A percentile compares a stretch with the other conserved stretches of the same genome.
Conservation (phyloP, 2,888 invertebrate genomes). For the Agrotis puta region DNA sequence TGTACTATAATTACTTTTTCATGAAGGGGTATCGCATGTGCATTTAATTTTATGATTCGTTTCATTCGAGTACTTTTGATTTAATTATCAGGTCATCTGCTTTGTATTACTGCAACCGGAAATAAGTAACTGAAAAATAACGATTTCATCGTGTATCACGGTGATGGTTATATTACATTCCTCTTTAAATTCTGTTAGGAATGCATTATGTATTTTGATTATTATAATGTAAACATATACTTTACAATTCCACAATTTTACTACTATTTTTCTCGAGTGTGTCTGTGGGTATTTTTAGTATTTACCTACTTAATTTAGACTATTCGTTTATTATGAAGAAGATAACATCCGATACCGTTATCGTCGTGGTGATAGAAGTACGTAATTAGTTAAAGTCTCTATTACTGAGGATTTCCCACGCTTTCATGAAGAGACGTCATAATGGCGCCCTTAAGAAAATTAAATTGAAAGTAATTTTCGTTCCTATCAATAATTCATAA, state of each 20-base stretch:
- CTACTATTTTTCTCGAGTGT: neutral
- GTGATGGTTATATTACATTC: neutral
- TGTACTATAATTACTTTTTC: constrained; percentile 67
- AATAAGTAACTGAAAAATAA: constrained; percentile 6
- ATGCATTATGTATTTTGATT: constrained; percentile 9
- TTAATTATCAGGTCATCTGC: constrained; percentile 54
- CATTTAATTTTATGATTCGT: constrained; percentile 68
- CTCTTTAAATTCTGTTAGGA: neutral
- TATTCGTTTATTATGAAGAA: constrained; percentile 33
- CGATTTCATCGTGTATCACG: neutral
- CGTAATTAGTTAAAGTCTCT: neutral
- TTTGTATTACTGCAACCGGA: constrained; percentile 27
- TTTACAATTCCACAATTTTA: neutral
- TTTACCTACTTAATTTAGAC: constrained; percentile 30
- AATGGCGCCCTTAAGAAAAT: neutral
- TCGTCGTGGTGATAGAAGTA: constrained; percentile 1
- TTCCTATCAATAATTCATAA: neutral
- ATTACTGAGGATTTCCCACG: constrained; percentile 25
- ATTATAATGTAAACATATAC: neutral
- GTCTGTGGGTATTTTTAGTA: constrained; percentile 22
- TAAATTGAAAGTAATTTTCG: constrained; percentile 11
- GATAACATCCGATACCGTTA: constrained; percentile 44
- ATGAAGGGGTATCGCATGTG: constrained; percentile 60
- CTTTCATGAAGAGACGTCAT: constrained; percentile 11
- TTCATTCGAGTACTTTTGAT: constrained; percentile 47